Conservation (phyloP, 30 jellyfish, hydroid and myxozoan genomes). For the Aurelia aurita complex sp. Pacific region DNA sequence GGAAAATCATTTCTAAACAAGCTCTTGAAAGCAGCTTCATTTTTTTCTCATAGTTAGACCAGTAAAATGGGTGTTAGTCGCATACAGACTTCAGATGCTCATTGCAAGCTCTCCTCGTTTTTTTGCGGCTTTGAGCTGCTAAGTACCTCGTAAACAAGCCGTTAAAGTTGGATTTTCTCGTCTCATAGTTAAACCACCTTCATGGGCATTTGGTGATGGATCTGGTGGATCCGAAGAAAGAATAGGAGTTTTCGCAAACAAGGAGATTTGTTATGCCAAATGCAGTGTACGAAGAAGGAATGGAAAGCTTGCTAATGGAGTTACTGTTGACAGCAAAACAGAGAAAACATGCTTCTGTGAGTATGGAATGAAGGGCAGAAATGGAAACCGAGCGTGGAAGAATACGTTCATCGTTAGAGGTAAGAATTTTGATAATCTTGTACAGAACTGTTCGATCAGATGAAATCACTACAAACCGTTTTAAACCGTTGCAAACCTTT, state of each 20-base stretch:
- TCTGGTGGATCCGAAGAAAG: slow-evolving; percentile 58
- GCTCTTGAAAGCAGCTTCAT: no score
- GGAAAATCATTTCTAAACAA: no score
- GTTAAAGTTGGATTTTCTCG: no score
- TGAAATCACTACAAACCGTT: no score
- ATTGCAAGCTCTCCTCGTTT: no score
- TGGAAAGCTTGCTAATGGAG: slow-evolving; percentile 68
- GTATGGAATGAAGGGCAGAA: slow-evolving; percentile 57
- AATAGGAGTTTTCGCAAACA: slow-evolving; percentile 55
- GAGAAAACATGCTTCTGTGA: slow-evolving; percentile 55
- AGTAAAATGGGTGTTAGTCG: no score
- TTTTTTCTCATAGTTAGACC: no score
- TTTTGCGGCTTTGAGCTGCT: no score
- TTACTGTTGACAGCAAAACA: slow-evolving; percentile 51
- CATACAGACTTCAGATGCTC: no score
- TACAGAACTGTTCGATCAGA: no score
- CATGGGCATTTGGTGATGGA: slow-evolving; percentile 63
- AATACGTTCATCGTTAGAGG: slow-evolving; percentile 61
- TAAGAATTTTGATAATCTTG: not conserved
- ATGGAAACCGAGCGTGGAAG: slow-evolving; percentile 22
- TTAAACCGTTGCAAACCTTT: no score
- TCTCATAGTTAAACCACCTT: slow-evolving; percentile 15
- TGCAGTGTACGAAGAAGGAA: slow-evolving; percentile 38
- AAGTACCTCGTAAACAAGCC: no score
- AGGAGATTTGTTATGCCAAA: slow-evolving; percentile 50